Conservation (phyloP, 2,113 vertebrate species). For the Irena cyanogastra region DNA sequence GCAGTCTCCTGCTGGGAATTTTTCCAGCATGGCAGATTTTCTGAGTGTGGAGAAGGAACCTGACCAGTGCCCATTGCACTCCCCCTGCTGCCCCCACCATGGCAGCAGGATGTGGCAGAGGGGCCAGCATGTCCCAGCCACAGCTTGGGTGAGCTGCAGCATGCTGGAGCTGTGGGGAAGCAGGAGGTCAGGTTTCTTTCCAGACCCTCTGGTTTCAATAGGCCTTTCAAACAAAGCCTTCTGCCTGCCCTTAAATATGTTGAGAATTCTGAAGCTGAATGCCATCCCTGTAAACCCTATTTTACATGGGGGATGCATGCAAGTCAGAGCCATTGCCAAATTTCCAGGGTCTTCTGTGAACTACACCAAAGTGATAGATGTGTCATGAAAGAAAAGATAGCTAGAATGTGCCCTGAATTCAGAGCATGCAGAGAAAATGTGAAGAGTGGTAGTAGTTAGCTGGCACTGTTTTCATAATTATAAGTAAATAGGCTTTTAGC, state of each 20-base stretch:
- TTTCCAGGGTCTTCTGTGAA: background rate
- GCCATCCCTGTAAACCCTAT: background rate
- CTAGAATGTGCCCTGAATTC: background rate
- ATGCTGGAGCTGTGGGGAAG: background rate
- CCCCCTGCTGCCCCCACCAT: background rate
- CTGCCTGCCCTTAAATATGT: background rate
- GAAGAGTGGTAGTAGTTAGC: background rate
- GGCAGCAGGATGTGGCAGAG: background rate
- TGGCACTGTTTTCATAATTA: constrained; percentile 51
- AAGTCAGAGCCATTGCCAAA: background rate
- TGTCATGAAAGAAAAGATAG: background rate
- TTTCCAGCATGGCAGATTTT: background rate
- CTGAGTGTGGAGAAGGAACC: background rate
- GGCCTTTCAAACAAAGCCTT: background rate
- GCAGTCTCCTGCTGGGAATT: background rate
- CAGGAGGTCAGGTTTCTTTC: background rate
- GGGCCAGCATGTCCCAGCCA: background rate
- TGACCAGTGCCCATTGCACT: background rate
- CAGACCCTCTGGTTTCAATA: background rate
- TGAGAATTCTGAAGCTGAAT: background rate
- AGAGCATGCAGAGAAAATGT: background rate
- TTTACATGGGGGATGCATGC: background rate
- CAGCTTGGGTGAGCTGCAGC: fast-evolving
- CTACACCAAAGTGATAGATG: background rate
- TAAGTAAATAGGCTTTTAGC: constrained; percentile 55